Base-by-base conservation (phyloP, 2,888 invertebrate species). In the Selenia dentaria region DNA sequence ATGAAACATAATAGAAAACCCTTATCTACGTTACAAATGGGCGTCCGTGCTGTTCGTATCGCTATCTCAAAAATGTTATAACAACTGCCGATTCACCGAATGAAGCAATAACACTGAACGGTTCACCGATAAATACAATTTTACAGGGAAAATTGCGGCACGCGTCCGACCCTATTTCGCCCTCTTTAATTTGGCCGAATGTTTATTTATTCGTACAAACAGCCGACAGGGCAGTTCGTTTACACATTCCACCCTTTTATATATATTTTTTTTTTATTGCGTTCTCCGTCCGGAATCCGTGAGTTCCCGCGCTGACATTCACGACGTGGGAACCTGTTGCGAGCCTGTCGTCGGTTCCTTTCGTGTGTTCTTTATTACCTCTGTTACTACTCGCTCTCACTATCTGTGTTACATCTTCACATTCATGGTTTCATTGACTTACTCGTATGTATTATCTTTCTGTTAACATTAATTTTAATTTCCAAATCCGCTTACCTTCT, bases 151-250 rank as follows among this genome's bases (percentile, higher is more conserved):
- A 68, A 54, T 51, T 59, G 57, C 53, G 50, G 59, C 62, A 57
- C 62, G 63, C 64, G 54, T 59, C 42, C 56, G 56, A 59, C 62
- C 64, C 61, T 61, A 64, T 57, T 58, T 64, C 64, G 64, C 73
- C 71, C 78, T 74, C 74, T 81, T 81, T 84, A 83, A 84, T 83
- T 85, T 81, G 69, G 64, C 70, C 69, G 69, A 74, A 77, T 81
- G 81, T 84, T 80, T 84, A 81, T 83, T 83, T 84, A 83, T 82
- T 79, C 64, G 71, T 59, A 70, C 76, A 72, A 75, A 72, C 71
- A 76, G 70, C 61, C 67, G 72, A 70, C 71, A 65, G 72, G 70
- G 66, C 73, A 76, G 75, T 75, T 71, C 74, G 74, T 73, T 77
- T 75, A 67, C 77, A 75, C 75, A 79, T 81, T 78, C 75, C 74